Percentiles rank a stretch among this genome's conserved stretches.
phyloP scores from a whole-genome alignment of 2,113 vertebrate species.

The Oenanthe oenanthe region DNA sequence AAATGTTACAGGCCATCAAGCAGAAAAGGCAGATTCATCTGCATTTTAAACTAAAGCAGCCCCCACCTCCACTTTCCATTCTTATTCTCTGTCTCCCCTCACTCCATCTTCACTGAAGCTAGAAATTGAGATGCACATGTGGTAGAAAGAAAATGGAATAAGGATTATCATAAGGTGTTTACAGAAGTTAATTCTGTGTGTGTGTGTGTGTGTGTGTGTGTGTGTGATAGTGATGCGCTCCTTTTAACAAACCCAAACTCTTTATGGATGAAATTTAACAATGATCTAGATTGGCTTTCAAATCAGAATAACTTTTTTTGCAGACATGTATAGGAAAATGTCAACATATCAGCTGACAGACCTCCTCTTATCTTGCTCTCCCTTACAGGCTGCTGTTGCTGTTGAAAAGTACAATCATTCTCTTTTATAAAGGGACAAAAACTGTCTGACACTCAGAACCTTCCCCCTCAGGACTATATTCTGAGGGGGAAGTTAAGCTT shows the following conservation, averaged over 20 bases:
- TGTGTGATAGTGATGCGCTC: background rate
- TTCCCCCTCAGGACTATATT: background rate
- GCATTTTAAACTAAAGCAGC: constrained; percentile 91
- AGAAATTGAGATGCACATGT: constrained; percentile 86
- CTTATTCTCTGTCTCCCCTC: constrained; percentile 11
- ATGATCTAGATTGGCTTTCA: constrained; percentile 56
- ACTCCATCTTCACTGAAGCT: constrained; percentile 83
- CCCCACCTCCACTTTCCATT: constrained; percentile 54
- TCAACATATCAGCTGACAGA: constrained; percentile 43
- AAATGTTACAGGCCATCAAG: constrained; percentile 94
- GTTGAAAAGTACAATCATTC: background rate
- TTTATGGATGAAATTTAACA: constrained; percentile 39
- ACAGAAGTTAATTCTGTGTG: constrained; percentile 30
- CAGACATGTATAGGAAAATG: constrained; percentile 45
- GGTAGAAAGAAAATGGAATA: constrained; percentile 70
- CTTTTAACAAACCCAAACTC: constrained; percentile 1
- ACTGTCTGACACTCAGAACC: background rate
- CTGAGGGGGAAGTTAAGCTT: background rate
- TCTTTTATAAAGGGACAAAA: constrained; percentile 20
- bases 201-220: background rate
- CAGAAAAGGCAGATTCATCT: constrained; percentile 91
- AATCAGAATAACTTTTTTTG: constrained; percentile 39
- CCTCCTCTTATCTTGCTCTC: constrained; percentile 20
- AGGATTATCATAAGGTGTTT: constrained; percentile 72
- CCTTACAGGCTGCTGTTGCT: background rate